Base-by-base conservation (phyloP, 1,140 invertebrate species). In the Drosophila kanapiae region DNA sequence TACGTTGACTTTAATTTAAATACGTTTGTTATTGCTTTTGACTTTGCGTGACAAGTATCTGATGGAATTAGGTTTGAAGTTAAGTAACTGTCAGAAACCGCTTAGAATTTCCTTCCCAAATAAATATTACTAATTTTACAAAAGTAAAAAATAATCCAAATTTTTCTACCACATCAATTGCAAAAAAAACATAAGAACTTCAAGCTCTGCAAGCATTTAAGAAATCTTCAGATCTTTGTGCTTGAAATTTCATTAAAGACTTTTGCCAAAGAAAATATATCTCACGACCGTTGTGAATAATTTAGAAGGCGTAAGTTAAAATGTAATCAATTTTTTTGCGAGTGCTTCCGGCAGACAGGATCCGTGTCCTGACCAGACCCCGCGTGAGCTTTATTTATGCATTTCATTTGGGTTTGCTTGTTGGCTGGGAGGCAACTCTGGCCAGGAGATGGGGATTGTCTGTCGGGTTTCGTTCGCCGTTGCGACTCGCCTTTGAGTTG, bases 381-480 rank as follows among this genome's bases (percentile, higher is more conserved):
- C 51, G 79, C 63, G 75, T 81, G 65, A 76, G 69, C 81, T 88
- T 88, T 90, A 88, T 88, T 88, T 88, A 88, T 88, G 85, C 85
- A 88, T 88, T 88, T 88, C 85, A 88, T 88, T 90, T 88, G 72
- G 78, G 85, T 68, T 54, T 78, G 48, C 64, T 70, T n/a, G 62
- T 38, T 37, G 67, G 67, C 48, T 37, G 67, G 67, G 38, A 33
- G 67, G 35, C 37, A 37, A 11, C 10, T 49, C 35, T n/a, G 60
- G 60, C 11, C 6, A 14, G 60, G 18, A 38, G 31, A 48, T 37
- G 48, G n/a, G 59, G 37, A 43, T 27, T 59, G 45, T 64, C 54
- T 77, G 60, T 75, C 60, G 65, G 49, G 40, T 42, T 63, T 45
- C 37, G 67, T 58, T 43, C 53, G 61, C 60, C 43, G 51, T 65